Evolutionary conservation across 2,888 invertebrate genomes (phyloP), one percentile per base, ranked within the genome.

Genomic region (Creontiades dilutus): DNA sequence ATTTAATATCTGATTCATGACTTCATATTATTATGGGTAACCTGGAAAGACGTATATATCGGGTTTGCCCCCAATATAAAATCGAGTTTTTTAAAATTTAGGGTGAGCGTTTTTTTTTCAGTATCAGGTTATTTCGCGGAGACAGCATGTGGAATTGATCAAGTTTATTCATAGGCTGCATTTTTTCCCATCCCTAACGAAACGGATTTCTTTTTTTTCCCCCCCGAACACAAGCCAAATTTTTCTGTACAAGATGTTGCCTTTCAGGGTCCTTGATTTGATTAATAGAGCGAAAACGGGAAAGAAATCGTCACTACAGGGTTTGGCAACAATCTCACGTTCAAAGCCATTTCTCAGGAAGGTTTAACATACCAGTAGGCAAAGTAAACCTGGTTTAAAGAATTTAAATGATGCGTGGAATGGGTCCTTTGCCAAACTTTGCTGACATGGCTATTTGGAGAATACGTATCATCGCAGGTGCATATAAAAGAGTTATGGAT

Each of bases 401-500:
- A 75, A 48, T 86, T 47, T 86, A 75, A 86, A 86, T 86, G 75
- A 86, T 75, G 86, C 86, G 86, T 61, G 47, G 75, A 75, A 68
- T 23, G 75, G 82, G n/a, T 16, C 48, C 23, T 75, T 47, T 86
- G 86, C 86, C 86, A 86, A 86, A 86, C 75, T 0, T 23, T 46
- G 75, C 75, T 86, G 75, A 75, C 86, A 86, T 86, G 75, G 86
- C 75, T 86, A 86, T 86, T 75, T 47, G 75, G 55, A 46, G 68
- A 55, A 85, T 37, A 86, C 86, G 75, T 23, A 61, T 82, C 68
- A 86, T 86, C 86, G 75, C 86, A 86, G 86, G 86, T 86, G 86
- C 86, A 86, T 86, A 55, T 57, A 16, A 61, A 57, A 16, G 85
- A 85, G 61, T 85, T 85, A 85, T 85, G 85, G 47, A 86, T 47